Conservation (phyloP, 2,797 vertebrate species). For the Gadopsis bispinosus region DNA sequence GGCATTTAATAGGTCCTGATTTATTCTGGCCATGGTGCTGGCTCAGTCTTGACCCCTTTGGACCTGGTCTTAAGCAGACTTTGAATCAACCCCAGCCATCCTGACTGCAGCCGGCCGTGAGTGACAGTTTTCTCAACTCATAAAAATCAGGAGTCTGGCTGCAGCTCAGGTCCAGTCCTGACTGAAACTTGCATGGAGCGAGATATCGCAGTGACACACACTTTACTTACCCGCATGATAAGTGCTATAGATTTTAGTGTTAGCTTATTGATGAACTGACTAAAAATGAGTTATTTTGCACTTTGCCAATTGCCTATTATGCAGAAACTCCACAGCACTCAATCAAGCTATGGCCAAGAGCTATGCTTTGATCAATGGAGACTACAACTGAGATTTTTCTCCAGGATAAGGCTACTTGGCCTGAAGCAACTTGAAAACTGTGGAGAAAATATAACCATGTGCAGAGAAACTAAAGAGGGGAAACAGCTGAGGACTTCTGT, state of each 20-base stretch:
- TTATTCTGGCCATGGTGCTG: conserved; percentile 7
- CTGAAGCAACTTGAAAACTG: conserved; percentile 37
- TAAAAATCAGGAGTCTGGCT: conserved; percentile 35
- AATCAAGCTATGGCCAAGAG: conserved; percentile 62
- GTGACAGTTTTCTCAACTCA: conserved; percentile 43
- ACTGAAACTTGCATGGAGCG: conserved; percentile 47
- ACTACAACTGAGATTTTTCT: conserved; percentile 56
- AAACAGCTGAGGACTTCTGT: conserved; percentile 27
- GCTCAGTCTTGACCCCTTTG: conserved; percentile 18
- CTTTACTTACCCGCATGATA: conserved; percentile 68
- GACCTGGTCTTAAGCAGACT: conserved; percentile 21
- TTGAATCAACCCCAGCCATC: conserved; percentile 12
- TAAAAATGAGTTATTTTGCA: conserved; percentile 78
- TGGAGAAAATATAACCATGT: conserved; percentile 31
- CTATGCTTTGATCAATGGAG: conserved; percentile 69
- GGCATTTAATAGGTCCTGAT: conserved; percentile 6
- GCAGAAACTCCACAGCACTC: conserved; percentile 71
- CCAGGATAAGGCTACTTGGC: conserved; percentile 21
- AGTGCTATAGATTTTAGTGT: conserved; percentile 78
- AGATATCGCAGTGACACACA: conserved; percentile 64
- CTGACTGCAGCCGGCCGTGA: conserved; percentile 27
- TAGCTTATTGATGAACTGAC: conserved; percentile 76
- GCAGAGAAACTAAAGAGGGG: conserved; percentile 18
- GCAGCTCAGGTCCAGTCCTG: conserved; percentile 21
- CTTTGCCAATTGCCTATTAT: conserved; percentile 74